Base-by-base conservation (phyloP, 2,888 invertebrate genomes). In the Tetheella fluctuosa region DNA sequence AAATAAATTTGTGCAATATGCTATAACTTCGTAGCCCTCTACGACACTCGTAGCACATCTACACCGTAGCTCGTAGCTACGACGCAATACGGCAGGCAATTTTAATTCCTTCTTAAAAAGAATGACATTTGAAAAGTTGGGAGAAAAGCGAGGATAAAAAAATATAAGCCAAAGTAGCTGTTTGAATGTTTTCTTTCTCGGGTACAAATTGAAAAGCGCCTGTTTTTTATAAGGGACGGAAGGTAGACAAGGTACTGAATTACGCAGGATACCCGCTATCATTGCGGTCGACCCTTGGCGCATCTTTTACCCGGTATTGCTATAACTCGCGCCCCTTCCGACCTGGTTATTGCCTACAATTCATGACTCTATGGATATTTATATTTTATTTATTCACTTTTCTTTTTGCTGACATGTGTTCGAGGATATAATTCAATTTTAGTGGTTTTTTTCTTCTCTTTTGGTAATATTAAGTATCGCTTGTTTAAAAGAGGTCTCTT, bases 141-240 rank as follows among this genome's bases (percentile, higher is more conserved):
- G 53, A 23, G 53, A 25, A 53, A 53, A 48, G 20, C 17, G 48
- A 48, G 12, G 17, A 54, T 28, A 15, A 54, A 54, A n/a, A 17
- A 30, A 30, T 28, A 54, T 34, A 37, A 34, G 55, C 55, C 23
- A 28, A 30, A 28, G 30, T 34, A 55, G 48, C 48, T 79, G 75
- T 73, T 76, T 79, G 77, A 85, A 84, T 85, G 81, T 84, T 86
- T 83, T 80, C 83, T 81, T 80, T 76, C 72, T 68, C 70, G 67
- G 78, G 71, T 77, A 80, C 76, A 81, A 86, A 88, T 87, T 87
- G 86, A 81, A 87, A 85, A 81, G 80, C 76, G 70, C 66, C 78
- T 81, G 80, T 80, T 83, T 78, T 80, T 48, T 48, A 48, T 48
- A 48, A 48, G 48, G 76, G 74, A 73, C 72, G 70, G 67, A 73